Conservation (phyloP, 2,888 invertebrate species). For the Ganaspis brasiliensis region DNA sequence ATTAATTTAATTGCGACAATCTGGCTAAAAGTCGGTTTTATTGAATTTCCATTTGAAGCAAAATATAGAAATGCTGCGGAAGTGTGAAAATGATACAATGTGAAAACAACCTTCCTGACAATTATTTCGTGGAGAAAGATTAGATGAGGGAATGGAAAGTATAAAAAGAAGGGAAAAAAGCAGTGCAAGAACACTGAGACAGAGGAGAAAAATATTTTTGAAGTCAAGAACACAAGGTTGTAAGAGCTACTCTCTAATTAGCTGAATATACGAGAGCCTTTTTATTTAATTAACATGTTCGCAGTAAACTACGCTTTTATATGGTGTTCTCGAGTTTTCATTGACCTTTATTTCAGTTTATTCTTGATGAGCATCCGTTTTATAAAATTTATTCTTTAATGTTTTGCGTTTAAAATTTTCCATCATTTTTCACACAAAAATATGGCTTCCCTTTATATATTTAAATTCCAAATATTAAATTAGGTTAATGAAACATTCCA, state of each 20-base stretch:
- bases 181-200: not conserved
- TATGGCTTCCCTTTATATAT: not conserved
- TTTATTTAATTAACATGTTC: slow-evolving; percentile 68
- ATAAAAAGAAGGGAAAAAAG: slow-evolving; percentile 8
- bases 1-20: too few species aligned
- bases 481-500: not conserved
- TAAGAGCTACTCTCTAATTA: slow-evolving; percentile 62
- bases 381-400: not conserved
- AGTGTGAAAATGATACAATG: not conserved
- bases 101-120: slow-evolving; percentile 5
- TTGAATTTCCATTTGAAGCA: too few species aligned
- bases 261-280: slow-evolving; percentile 59
- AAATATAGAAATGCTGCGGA: not conserved
- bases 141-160: not conserved
- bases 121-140: slow-evolving; percentile 2
- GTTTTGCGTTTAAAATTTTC: not conserved
- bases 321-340: slow-evolving; percentile 51
- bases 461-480: not conserved
- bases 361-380: slow-evolving; percentile 1
- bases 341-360: slow-evolving; percentile 47
- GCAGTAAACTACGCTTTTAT: slow-evolving; percentile 57
- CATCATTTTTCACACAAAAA: not conserved
- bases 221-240: slow-evolving; percentile 43
- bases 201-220: slow-evolving; percentile 62
- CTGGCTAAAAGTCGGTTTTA: too few species aligned